Percentiles rank a stretch among this genome's conserved stretches.
phyloP scores from a whole-genome alignment of 1,140 invertebrate species.

The Saccostrea cuccullata region DNA sequence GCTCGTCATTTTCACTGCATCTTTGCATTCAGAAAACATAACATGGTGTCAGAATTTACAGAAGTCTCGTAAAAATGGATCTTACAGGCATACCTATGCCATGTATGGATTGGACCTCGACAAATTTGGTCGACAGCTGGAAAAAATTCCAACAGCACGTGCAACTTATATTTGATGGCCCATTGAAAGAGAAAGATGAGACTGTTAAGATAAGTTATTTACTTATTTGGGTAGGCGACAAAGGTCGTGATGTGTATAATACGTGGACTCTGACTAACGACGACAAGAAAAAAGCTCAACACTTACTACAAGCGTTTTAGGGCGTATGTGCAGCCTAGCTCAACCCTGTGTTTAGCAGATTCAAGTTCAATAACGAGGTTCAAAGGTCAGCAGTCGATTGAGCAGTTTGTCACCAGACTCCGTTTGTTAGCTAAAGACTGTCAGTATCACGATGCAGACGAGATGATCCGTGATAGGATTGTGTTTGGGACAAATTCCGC shows the following conservation, averaged over 20 bases:
- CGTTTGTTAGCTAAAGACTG: constrained; percentile 35
- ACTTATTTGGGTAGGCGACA: constrained; percentile 50
- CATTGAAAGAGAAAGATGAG: background rate
- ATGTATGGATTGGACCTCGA: too few species aligned
- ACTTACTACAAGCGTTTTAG: constrained; percentile 44
- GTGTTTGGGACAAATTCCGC: constrained; percentile 46
- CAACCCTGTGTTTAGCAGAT: constrained; percentile 40
- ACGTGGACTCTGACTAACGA: constrained; percentile 41
- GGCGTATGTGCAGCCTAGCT: constrained; percentile 44
- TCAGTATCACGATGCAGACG: constrained; percentile 42
- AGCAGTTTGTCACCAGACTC: constrained; percentile 34
- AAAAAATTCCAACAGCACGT: background rate
- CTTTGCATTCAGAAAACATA: too few species aligned
- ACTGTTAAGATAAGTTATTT: constrained; percentile 35
- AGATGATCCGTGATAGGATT: constrained; percentile 55
- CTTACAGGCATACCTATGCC: too few species aligned
- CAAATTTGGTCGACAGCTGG: background rate
- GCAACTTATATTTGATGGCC: background rate
- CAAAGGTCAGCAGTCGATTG: constrained; percentile 8
- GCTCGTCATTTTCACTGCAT: too few species aligned
- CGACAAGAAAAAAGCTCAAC: constrained; percentile 43
- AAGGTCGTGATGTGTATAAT: constrained; percentile 41
- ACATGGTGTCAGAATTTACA: too few species aligned
- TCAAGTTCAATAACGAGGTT: constrained; percentile 36
- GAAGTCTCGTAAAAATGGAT: too few species aligned